These are phyloP conservation scores for Capromys pilorides DNA, from an alignment of 2,797 vertebrate genomes.

Conservation along the genomic window DNA sequence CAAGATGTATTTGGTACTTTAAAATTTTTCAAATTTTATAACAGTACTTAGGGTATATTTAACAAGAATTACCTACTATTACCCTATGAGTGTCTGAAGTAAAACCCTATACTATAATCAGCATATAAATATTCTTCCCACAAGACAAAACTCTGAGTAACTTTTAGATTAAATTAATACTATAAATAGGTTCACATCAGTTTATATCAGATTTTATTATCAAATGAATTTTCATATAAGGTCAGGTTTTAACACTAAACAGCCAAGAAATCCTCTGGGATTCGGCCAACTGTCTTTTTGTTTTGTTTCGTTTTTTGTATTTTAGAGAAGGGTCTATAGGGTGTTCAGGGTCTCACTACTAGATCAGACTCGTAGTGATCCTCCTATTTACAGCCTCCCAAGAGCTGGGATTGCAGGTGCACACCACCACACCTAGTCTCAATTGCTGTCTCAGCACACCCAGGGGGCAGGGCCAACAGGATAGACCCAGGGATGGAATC, in stretches of 20 bases:
- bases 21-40: not conserved
- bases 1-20: not conserved
- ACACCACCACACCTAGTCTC: no score
- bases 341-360: no score
- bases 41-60: not conserved
- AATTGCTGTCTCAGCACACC: no score
- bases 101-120: conserved; percentile 13
- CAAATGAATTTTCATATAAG: conserved; percentile 7
- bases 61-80: not conserved
- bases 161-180: conserved; percentile 20
- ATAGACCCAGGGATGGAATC: no score
- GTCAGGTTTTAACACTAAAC: conserved; percentile 4
- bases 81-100: not conserved
- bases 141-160: not conserved
- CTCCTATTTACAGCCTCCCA: no score
- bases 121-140: conserved; percentile 3
- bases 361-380: no score
- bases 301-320: no score
- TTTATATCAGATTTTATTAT: conserved; percentile 39
- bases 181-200: conserved; percentile 5
- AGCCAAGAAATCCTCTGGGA: not conserved
- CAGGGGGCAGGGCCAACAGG: no score
- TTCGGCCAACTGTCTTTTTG: not conserved
- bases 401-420: no score
- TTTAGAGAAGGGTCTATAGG: no score